These are phyloP conservation scores for Trichonephila inaurata DNA, from an alignment of 1,140 invertebrate species.

Conservation along the genomic window DNA sequence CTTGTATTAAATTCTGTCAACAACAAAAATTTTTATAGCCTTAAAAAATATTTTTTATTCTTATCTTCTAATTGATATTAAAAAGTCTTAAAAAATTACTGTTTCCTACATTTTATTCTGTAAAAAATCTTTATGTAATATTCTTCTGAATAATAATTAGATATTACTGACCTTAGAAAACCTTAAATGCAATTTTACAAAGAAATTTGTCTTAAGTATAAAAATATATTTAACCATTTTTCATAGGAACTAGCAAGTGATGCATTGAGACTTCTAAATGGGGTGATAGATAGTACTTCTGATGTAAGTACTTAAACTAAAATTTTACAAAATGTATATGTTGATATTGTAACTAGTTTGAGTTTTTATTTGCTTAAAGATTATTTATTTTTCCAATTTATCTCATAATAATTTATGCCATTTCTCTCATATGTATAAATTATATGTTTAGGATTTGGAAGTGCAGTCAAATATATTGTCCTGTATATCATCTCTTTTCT, in stretches of 20 bases:
- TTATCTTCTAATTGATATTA: no score
- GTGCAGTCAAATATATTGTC: slow-evolving; percentile 91
- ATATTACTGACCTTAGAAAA: no score
- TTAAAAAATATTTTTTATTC: no score
- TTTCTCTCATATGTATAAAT: background rate
- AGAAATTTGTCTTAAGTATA: no score
- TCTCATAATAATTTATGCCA: background rate
- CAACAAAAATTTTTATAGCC: no score
- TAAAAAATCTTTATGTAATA: no score
- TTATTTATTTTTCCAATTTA: background rate
- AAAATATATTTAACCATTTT: background rate
- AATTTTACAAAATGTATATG: background rate
- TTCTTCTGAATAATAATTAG: no score
- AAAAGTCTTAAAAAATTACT: no score
- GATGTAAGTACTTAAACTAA: background rate
- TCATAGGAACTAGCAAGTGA: background rate
- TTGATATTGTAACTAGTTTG: background rate
- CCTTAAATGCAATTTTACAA: no score
- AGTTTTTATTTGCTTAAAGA: background rate
- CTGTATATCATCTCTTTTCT: slow-evolving; percentile 93
- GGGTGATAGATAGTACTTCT: background rate
- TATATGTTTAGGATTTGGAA: slow-evolving; percentile 81
- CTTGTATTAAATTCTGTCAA: no score
- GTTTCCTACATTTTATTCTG: no score
- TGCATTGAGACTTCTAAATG: slow-evolving; percentile 2